Evolutionary conservation across 2,113 vertebrate species (phyloP).

Genomic region (Mobula hypostoma): DNA sequence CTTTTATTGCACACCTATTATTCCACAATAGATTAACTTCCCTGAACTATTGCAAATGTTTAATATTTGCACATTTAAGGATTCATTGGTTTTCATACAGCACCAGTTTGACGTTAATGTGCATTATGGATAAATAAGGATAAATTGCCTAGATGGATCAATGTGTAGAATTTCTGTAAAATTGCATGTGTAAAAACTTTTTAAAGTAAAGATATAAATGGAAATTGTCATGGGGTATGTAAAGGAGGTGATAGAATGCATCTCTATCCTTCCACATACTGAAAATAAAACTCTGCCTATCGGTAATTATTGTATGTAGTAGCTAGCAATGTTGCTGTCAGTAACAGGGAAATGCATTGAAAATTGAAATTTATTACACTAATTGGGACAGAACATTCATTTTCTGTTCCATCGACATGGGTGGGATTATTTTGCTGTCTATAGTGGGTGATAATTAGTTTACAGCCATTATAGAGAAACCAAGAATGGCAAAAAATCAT

Average conservation of each 20-base stretch:
- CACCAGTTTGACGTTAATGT: not conserved
- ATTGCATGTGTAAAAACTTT: not conserved
- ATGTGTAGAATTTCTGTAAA: conserved; percentile 4
- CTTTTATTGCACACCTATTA: too few species aligned
- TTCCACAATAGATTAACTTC: not conserved
- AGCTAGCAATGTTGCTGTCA: not conserved
- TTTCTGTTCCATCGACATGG: not conserved
- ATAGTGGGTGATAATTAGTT: conserved; percentile 43
- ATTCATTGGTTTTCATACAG: not conserved
- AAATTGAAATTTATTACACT: not conserved
- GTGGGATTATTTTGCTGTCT: conserved; percentile 43
- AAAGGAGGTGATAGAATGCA: not conserved
- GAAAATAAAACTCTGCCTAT: not conserved
- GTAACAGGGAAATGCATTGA: not conserved
- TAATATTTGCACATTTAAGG: not conserved
- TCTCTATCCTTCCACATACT: not conserved
- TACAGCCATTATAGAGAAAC: conserved; percentile 42
- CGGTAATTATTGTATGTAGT: not conserved
- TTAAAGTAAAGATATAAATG: not conserved
- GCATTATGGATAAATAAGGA: not conserved
- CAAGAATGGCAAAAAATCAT: conserved; percentile 37
- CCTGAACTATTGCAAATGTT: not conserved
- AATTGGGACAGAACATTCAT: not conserved
- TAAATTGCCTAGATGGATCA: not conserved
- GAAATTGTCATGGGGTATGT: not conserved